Conservation (phyloP, 2,113 vertebrate species). For the Epinephelus moara region DNA sequence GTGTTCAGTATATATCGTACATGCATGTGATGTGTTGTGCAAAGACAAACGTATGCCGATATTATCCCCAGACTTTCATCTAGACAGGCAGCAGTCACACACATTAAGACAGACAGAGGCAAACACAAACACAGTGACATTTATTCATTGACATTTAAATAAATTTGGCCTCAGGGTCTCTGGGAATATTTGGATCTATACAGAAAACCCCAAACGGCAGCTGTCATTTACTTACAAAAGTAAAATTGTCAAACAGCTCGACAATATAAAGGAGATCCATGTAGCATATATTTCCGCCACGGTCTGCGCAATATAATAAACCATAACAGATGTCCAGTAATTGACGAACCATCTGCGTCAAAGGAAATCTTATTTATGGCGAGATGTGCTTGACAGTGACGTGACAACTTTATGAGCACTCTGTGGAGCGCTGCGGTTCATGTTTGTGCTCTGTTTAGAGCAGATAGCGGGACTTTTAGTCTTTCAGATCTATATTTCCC, state of each 20-base stretch:
- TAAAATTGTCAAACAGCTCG: conserved; percentile 34
- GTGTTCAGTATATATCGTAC: neutral
- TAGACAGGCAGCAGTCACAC: neutral
- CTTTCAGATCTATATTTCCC: conserved; percentile 47
- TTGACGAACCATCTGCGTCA: conserved; percentile 30
- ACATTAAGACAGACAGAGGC: neutral
- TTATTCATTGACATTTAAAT: conserved; percentile 61
- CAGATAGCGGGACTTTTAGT: conserved; percentile 21
- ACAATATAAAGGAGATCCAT: conserved; percentile 12
- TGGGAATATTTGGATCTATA: conserved; percentile 47
- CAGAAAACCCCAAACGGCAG: conserved; percentile 37
- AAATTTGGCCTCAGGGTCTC: conserved; percentile 36
- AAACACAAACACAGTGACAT: conserved; percentile 35
- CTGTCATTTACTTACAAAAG: conserved; percentile 49
- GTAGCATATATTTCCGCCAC: neutral
- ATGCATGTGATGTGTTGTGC: neutral
- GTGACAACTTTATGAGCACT: conserved; percentile 22
- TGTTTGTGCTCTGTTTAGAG: neutral
- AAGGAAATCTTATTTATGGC: conserved; percentile 15
- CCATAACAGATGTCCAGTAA: conserved; percentile 23
- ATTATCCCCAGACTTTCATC: conserved; percentile 5
- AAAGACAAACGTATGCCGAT: conserved; percentile 5
- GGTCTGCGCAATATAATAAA: conserved; percentile 34
- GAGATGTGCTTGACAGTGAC: conserved; percentile 20
- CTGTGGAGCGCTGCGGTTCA: neutral